phyloP scores from a whole-genome alignment of 2,888 invertebrate genomes.

The Muscina levida region DNA sequence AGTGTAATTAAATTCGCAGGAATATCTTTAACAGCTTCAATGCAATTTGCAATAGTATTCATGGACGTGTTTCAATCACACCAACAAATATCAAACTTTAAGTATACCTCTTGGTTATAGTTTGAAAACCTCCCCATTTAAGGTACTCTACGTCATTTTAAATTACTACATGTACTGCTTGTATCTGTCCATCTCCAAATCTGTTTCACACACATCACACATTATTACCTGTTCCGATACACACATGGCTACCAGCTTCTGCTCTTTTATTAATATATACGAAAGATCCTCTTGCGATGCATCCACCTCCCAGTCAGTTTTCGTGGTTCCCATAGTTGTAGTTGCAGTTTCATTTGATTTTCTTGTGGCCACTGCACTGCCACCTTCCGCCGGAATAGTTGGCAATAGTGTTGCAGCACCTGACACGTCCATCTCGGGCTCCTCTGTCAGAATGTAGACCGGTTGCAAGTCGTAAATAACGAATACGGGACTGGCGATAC shows the following conservation, averaged over 20 bases:
- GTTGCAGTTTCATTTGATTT: conserved; percentile 7
- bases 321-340: neutral
- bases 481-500: conserved; percentile 80
- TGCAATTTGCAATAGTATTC: too few relatives aligned
- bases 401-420: conserved; percentile 27
- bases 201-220: too few relatives aligned
- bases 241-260: conserved; percentile 73
- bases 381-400: neutral
- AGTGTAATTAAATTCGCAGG: too few relatives aligned
- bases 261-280: conserved; percentile 54
- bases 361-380: conserved; percentile 1
- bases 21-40: too few relatives aligned
- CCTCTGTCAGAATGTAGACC: conserved; percentile 70
- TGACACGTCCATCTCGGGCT: conserved; percentile 5
- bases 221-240: conserved; percentile 71
- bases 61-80: too few relatives aligned
- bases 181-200: too few relatives aligned
- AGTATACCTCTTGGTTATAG: too few relatives aligned
- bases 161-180: too few relatives aligned
- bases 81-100: too few relatives aligned
- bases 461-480: conserved; percentile 75
- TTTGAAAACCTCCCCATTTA: too few relatives aligned
- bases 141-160: too few relatives aligned
- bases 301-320: conserved; percentile 37
- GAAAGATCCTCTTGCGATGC: conserved; percentile 31